Base-by-base conservation (phyloP, 2,113 vertebrate genomes). In the Brachyhypopomus gauderio region DNA sequence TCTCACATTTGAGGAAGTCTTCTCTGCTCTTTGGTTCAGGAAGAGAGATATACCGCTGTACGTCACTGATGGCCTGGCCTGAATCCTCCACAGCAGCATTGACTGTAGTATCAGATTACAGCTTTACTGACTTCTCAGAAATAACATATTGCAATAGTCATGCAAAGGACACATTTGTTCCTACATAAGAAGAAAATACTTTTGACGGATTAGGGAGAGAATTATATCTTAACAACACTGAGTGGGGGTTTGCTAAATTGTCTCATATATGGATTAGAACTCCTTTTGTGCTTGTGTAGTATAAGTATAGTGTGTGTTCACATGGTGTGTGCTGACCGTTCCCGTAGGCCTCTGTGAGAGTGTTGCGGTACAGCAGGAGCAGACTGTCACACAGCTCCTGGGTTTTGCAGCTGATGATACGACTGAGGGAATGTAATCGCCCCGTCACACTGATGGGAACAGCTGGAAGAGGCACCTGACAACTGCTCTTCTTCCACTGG, bases 401-500 rank as follows among this genome's bases (percentile, higher is more conserved):
- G 0, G 95, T 95, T 70, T 94, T 91, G 12, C 92, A 89, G 0
- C 25, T 67, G 17, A 96, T 88, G 25, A 92, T 89, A 8, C 80
- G 89, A 78, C 89, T 92, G 85, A 95, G 91, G 16, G 66, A 81
- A 0, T 92, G 89, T 12, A 94, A 89, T 17, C 92, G 91, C 78
- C 95, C 94, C 83, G 93, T 93, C 72, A 96, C 92, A 2, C 91
- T 84, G 2, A 90, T 93, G 85, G 92, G 94, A 66, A 96, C 52
- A 0, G 91, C 92, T 0, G 94, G 94, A 76, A 94, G 85, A 6
- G 88, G 88, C 0, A 89, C 86, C n/a, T 95, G 92, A 2, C 89
- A 52, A 0, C 74, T 76, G 1, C 88, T 89, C 72, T 91, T 94
- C 88, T 93, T 94, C 88, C 95, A 93, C 83, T 93, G 90, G 22